phyloP scores from a whole-genome alignment of 2,113 vertebrate species.

The Vulpes lagopus region DNA sequence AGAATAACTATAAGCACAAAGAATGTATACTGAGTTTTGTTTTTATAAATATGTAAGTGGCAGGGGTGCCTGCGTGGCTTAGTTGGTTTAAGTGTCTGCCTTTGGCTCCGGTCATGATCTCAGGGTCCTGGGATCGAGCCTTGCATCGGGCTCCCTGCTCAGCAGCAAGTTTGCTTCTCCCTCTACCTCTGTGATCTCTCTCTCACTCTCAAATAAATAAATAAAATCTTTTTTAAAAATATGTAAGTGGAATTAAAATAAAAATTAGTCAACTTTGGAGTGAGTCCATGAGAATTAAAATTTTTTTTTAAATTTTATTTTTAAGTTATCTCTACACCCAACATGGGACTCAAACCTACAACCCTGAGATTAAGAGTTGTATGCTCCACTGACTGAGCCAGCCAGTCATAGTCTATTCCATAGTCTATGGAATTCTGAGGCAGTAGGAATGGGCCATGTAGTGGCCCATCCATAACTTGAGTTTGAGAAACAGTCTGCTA shows the following conservation, averaged over 20 bases:
- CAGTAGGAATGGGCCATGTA: background rate
- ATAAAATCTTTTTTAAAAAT: too few relatives aligned
- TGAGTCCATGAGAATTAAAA: constrained; percentile 23
- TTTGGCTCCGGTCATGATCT: too few relatives aligned
- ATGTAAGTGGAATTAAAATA: too few relatives aligned
- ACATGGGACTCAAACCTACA: background rate
- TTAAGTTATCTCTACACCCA: background rate
- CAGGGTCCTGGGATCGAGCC: too few relatives aligned
- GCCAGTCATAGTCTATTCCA: background rate
- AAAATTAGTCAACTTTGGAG: background rate
- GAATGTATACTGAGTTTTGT: background rate
- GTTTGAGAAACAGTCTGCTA: constrained; percentile 42
- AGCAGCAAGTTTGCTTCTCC: too few relatives aligned
- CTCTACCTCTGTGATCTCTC: too few relatives aligned
- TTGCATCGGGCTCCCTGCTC: too few relatives aligned
- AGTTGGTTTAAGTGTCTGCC: too few relatives aligned
- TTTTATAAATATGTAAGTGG: background rate
- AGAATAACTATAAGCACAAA: background rate
- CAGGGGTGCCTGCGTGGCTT: background rate
- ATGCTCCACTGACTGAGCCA: background rate
- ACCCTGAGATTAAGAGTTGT: background rate
- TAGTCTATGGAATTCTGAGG: constrained; percentile 31
- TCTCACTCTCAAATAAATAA: too few relatives aligned
- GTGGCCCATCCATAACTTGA: background rate
- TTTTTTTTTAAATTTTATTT: background rate